These are phyloP conservation scores for Chaetorhynchus papuensis DNA, from an alignment of 2,113 vertebrate genomes.

Conservation along the genomic window DNA sequence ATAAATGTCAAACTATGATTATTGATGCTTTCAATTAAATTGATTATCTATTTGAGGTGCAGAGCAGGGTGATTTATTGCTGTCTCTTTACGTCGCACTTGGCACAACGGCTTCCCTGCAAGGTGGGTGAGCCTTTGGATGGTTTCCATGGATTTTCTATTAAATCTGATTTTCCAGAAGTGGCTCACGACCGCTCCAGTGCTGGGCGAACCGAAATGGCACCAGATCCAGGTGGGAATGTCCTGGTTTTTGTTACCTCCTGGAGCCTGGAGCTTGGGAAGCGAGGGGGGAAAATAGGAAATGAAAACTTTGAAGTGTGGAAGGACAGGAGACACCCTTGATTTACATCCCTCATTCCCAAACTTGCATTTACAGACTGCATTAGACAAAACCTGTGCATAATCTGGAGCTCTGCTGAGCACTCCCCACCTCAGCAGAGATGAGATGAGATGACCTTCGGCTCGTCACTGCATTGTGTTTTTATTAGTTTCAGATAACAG, in stretches of 20 bases:
- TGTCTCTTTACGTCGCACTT: conserved; percentile 66
- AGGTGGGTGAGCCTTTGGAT: conserved; percentile 67
- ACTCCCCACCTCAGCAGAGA: neutral
- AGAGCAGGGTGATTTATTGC: conserved; percentile 72
- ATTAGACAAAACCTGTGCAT: neutral
- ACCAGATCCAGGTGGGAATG: neutral
- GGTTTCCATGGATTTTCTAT: conserved; percentile 54
- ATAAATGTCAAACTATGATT: conserved; percentile 92
- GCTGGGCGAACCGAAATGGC: neutral
- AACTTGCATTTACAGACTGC: neutral
- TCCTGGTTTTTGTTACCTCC: neutral
- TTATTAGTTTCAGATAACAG: conserved; percentile 82
- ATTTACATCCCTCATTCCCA: neutral
- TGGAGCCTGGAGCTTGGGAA: neutral
- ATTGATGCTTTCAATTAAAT: conserved; percentile 94
- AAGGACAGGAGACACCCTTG: neutral
- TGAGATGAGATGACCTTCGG: conserved; percentile 79
- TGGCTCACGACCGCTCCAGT: neutral
- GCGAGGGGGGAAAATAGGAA: neutral
- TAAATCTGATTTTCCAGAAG: conserved; percentile 34
- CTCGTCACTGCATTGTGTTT: conserved; percentile 72
- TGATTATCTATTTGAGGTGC: conserved; percentile 86
- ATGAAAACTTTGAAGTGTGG: neutral
- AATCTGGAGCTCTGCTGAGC: neutral
- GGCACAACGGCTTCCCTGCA: conserved; percentile 45